Evolutionary conservation across 2,888 invertebrate species (phyloP), one percentile per base, ranked within the genome.

Genomic region (Aphidoletes aphidimyza): DNA sequence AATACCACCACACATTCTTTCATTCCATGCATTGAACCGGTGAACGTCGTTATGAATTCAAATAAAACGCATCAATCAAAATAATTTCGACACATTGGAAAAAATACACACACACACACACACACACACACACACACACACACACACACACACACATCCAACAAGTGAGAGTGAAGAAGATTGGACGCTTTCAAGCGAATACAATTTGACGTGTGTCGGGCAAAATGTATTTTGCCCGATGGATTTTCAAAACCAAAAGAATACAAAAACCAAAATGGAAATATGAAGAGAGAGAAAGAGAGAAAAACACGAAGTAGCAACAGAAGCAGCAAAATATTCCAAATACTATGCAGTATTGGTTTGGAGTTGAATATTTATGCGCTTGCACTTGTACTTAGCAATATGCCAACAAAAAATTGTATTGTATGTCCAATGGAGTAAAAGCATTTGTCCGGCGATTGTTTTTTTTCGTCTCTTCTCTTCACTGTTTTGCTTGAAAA

Each of bases 1-100:
- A 3, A 47, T 47, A 14, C 17, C 17, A 47, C 19, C 47, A 17
- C 47, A 47, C 11, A 47, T 47, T 19, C 47, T 19, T 17, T 47
- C 47, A 17, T 47, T 17, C 19, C 17, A 47, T 47, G 19, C 11
- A 2, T 17, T 17, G 14, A 42, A 42, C 6, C 42, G 14, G 42
- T 14, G 14, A 42, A 14, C 42, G 42, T 14, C 11, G 34, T 69
- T 30, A 69, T 69, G 26, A 69, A 69, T 69, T 34, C 69, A 34
- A 69, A 69, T 69, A 69, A 69, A 69, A 30, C 69, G 69, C 69
- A 69, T 69, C 69, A 69, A 69, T 69, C 69, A 69, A 69, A 69
- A 69, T 69, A 26, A 19, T 69, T 69, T 69, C 69, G 69, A 69
- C 69, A 34, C 69, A 54, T 69, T 30, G 14, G 5, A 11, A 30